phyloP scores from a whole-genome alignment of 2,113 vertebrate species.

The Gnathonemus longibarbis region DNA sequence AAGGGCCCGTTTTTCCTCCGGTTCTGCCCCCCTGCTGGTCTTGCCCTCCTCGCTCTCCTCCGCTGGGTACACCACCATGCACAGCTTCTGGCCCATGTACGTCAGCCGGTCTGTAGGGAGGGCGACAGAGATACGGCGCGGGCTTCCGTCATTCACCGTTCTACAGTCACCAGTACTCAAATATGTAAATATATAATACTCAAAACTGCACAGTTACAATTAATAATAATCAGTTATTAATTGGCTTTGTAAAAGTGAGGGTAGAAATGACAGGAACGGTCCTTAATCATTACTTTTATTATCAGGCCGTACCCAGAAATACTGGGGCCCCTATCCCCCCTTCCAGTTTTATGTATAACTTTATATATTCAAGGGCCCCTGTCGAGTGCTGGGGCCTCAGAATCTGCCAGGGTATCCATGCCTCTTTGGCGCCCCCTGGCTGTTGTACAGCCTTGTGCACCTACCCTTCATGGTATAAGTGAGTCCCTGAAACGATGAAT shows the following conservation, averaged over 20 bases:
- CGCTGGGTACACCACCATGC: conserved; percentile 64
- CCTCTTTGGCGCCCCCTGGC: too few species aligned
- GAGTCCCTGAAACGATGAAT: not conserved
- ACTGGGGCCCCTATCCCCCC: not conserved
- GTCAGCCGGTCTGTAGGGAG: conserved; percentile 55
- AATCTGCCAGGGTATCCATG: not conserved
- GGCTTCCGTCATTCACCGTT: not conserved
- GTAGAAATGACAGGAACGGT: not conserved
- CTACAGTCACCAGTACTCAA: not conserved
- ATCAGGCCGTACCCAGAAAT: not conserved
- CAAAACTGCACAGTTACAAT: too few species aligned
- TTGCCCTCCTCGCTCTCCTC: not conserved
- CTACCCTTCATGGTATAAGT: not conserved
- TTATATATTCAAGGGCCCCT: not conserved
- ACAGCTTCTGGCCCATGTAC: conserved; percentile 65
- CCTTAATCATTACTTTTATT: not conserved
- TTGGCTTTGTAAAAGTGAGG: not conserved
- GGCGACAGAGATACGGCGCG: not conserved
- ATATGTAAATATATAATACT: not conserved
- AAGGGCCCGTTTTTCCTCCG: not conserved
- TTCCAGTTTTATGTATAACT: not conserved
- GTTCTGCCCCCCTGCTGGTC: not conserved
- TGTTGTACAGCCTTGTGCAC: not conserved
- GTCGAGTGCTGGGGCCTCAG: not conserved
- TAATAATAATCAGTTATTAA: not conserved